These are phyloP conservation scores for Tragelaphus buxtoni DNA, from an alignment of 2,113 vertebrate genomes.

Conservation along the genomic window DNA sequence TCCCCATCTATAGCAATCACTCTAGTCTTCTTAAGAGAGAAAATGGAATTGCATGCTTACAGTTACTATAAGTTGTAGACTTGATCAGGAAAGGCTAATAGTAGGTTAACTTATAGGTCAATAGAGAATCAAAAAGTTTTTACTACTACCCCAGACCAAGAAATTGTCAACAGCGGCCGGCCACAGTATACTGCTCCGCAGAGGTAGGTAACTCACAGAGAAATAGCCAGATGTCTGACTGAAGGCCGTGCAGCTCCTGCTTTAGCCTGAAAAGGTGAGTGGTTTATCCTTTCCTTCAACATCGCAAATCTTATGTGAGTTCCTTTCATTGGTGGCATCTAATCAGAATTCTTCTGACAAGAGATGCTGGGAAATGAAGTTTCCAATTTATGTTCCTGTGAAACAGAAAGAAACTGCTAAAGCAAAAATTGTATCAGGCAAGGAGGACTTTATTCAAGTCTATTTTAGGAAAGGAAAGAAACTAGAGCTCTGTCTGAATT, in stretches of 20 bases:
- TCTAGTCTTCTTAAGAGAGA: not conserved
- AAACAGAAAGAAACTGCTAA: not conserved
- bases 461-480: not conserved
- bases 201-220: not conserved
- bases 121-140: not conserved
- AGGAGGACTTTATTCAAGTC: not conserved
- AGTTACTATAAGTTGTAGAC: not conserved
- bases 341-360: not conserved
- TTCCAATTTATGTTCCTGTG: not conserved
- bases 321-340: not conserved
- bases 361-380: not conserved
- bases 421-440: not conserved
- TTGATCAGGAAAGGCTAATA: not conserved
- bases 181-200: fast-evolving
- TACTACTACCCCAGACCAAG: not conserved
- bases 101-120: not conserved
- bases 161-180: not conserved
- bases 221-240: not conserved
- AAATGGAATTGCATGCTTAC: not conserved
- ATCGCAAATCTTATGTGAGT: not conserved
- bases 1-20: not conserved
- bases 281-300: not conserved
- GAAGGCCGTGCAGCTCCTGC: not conserved
- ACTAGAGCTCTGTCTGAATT: not conserved
- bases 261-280: not conserved